A percentile compares a stretch with the other conserved stretches of the same genome.
These are phyloP conservation scores for Erpornis zantholeuca DNA, from an alignment of 2,113 vertebrate genomes.

Conservation along the genomic window DNA sequence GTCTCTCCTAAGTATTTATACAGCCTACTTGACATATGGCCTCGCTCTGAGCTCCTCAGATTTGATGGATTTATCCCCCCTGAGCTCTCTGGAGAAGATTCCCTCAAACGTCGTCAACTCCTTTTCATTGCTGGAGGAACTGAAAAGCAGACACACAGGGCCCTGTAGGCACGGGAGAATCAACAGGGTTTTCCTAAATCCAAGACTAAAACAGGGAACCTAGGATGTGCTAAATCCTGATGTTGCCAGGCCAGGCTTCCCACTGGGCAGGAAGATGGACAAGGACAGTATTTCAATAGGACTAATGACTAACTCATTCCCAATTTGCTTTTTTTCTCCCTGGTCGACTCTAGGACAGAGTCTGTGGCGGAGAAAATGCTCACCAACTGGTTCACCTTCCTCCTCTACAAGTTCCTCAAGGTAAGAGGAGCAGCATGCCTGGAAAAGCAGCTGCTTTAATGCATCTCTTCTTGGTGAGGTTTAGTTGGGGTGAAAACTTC, in stretches of 20 bases:
- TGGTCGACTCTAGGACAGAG: constrained; percentile 79
- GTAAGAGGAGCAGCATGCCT: constrained; percentile 48
- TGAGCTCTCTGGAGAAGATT: background rate
- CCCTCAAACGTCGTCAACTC: background rate
- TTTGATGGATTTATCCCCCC: background rate
- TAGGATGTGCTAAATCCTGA: background rate
- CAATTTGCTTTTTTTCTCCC: background rate
- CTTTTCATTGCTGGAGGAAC: background rate
- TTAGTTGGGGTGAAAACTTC: background rate
- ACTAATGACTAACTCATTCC: background rate
- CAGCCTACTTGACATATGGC: background rate
- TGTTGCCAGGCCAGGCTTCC: background rate
- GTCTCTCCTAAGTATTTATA: background rate
- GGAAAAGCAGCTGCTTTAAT: background rate
- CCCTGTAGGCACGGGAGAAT: background rate
- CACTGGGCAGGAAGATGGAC: background rate
- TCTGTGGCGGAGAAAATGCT: constrained; percentile 91
- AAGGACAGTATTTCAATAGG: background rate
- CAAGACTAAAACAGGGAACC: background rate
- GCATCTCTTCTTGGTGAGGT: background rate
- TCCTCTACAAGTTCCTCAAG: constrained; percentile 91
- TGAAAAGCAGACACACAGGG: background rate
- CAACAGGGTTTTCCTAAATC: background rate
- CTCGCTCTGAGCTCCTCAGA: background rate
- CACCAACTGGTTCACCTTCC: constrained; percentile 91